Percentiles rank a stretch among this genome's conserved stretches.
phyloP scores from a whole-genome alignment of 2,113 vertebrate species.

The Silurus asotus region DNA sequence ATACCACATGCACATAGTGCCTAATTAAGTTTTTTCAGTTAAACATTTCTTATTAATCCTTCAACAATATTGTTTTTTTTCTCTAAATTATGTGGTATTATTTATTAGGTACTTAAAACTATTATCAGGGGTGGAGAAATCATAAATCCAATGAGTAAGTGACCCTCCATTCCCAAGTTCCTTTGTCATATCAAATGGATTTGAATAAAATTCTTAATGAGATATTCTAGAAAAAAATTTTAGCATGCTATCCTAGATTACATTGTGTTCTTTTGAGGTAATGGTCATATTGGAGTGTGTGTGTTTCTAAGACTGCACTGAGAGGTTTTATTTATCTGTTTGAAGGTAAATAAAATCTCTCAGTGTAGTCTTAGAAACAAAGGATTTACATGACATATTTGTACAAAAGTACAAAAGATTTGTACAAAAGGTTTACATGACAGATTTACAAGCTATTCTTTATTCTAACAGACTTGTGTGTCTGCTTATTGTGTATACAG shows the following conservation, averaged over 20 bases:
- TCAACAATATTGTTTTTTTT: no score
- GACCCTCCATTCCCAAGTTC: no score
- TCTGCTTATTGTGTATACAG: conserved; percentile 14
- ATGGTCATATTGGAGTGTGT: neutral
- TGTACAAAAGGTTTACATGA: neutral
- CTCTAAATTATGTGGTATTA: no score
- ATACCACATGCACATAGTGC: neutral
- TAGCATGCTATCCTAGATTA: no score
- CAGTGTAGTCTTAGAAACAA: neutral
- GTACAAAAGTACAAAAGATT: no score
- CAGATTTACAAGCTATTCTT: neutral
- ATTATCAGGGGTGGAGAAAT: no score
- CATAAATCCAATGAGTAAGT: no score
- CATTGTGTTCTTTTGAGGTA: neutral
- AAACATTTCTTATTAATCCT: neutral
- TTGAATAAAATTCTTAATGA: no score
- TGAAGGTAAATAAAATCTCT: neutral
- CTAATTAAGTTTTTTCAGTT: neutral
- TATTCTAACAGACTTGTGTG: neutral
- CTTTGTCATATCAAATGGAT: no score
- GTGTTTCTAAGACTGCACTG: neutral
- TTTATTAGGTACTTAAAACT: no score
- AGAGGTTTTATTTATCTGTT: neutral
- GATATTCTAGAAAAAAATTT: no score
- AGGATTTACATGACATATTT: neutral